Base-by-base conservation (phyloP, 2,888 invertebrate genomes). In the Atrina japonica region DNA sequence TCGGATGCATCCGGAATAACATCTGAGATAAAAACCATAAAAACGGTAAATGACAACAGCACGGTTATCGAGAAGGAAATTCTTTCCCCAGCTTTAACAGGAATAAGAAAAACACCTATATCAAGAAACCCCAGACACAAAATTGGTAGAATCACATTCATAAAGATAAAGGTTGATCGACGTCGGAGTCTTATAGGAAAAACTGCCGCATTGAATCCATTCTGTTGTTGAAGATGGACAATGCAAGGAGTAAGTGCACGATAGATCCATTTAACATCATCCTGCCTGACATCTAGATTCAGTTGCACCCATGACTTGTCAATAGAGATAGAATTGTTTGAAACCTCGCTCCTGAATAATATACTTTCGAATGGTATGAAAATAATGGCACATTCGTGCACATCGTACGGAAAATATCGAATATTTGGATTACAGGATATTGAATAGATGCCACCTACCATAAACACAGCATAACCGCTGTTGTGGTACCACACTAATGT, bases 1-100 rank as follows among this genome's bases (percentile, higher is more conserved):
- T 9, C 9, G 21, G 49, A 49, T 21, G 49, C 21, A 9, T 49
- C 49, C 21, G 49, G 49, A 18, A 49, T 18, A 18, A 21, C 21
- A 9, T 11, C 14, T 9, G 49, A 16, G 9, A 18, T 18, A 49
- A 49, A 16, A 18, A 49, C 21, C 49, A 49, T 11, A 21, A 49
- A 49, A 9, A 49, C 49, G 14, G 49, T 49, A 21, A 18, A 49
- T 18, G 49, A 49, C 49, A 49, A 49, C 18, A 49, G 49, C 16
- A 49, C 11, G 16, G 49, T 49, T 18, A 49, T 49, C n/a, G 49
- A 9, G 21, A 49, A 49, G 14, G 49, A 49, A 9, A 1, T 18
- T 9, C 49, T 16, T 18, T 49, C 49, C 9, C 49, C 49, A 18
- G 49, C 49, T 49, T 49, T 21, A 9, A 49, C 21, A 49, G 49